These are phyloP conservation scores for Tetrapedia diversipes DNA, from an alignment of 2,888 invertebrate genomes.

Conservation along the genomic window DNA sequence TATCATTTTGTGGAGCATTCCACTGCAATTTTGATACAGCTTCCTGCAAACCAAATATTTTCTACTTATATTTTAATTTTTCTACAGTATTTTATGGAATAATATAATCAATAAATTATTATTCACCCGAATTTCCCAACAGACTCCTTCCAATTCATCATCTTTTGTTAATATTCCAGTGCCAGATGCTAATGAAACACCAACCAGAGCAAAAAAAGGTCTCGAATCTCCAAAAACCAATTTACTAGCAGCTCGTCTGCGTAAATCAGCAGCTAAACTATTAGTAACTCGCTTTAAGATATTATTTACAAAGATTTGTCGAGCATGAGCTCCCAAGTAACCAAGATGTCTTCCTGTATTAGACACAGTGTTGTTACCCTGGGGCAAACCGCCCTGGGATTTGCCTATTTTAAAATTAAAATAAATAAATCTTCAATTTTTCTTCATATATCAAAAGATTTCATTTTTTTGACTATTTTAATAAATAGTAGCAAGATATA, in stretches of 20 bases:
- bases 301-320: slow-evolving; percentile 88
- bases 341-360: slow-evolving; percentile 74
- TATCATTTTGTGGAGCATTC: slow-evolving; percentile 83
- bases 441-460: neutral
- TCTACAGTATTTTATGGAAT: neutral
- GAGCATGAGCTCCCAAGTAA: slow-evolving; percentile 85
- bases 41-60: slow-evolving; percentile 81
- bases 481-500: no score
- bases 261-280: slow-evolving; percentile 86
- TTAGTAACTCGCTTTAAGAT: slow-evolving; percentile 88
- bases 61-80: slow-evolving; percentile 1
- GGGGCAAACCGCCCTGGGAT: slow-evolving; percentile 79
- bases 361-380: slow-evolving; percentile 72
- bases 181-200: slow-evolving; percentile 89
- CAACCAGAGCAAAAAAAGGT: slow-evolving; percentile 90
- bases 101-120: neutral
- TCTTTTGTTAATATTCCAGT: slow-evolving; percentile 90
- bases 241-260: slow-evolving; percentile 86
- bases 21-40: slow-evolving; percentile 85
- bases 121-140: slow-evolving; percentile 89
- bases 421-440: neutral
- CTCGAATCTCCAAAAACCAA: slow-evolving; percentile 86
- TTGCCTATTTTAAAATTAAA: slow-evolving; percentile 69
- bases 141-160: slow-evolving; percentile 90
- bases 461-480: neutral